Base-by-base conservation (phyloP, 2,888 invertebrate genomes). In the Clunio marinus region DNA sequence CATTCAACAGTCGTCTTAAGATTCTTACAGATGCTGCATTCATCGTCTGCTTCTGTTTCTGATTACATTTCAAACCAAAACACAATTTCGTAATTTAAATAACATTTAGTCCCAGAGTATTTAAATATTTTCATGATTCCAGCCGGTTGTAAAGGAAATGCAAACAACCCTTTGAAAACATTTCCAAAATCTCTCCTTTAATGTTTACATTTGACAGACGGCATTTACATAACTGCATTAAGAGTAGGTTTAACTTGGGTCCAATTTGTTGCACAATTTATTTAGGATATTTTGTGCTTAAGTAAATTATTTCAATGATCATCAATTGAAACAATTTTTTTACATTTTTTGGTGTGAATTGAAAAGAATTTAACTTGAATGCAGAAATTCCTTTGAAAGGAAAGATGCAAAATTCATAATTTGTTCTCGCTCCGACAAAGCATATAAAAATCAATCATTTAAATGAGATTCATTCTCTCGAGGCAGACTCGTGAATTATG, bases 151-250 rank as follows among this genome's bases (percentile, higher is more conserved):
- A 17, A 51, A 51, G 22, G 51, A 51, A 51, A 22, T 51, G 51
- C 51, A 51, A 51, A 22, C 20, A 51, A 13, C 41, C 15, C 5
- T 32, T 32, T 32, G 8, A 32, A 10, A 41, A 15, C 15, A 10
- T 41, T 22, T 22, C 3, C 51, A 51, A 51, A 17, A 51, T n/a
- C n/a, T n/a, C 45, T 15, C 51, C 51, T 51, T 51, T 51, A 8
- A 13, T 51, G 51, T 51, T 51, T 51, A 51, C 17, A 4, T 51
- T 51, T 17, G n/a, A 22, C 51, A 51, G 51, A 51, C 51, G 51
- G n/a, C 51, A n/a, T 32, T 13, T 13, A 32, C n/a, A n/a, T n/a
- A n/a, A n/a, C n/a, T n/a, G n/a, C n/a, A n/a, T n/a, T n/a, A n/a
- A n/a, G n/a, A n/a, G n/a, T n/a, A n/a, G n/a, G n/a, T n/a, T n/a